phyloP scores from a whole-genome alignment of 2,888 invertebrate species.

The Heliconius erato region DNA sequence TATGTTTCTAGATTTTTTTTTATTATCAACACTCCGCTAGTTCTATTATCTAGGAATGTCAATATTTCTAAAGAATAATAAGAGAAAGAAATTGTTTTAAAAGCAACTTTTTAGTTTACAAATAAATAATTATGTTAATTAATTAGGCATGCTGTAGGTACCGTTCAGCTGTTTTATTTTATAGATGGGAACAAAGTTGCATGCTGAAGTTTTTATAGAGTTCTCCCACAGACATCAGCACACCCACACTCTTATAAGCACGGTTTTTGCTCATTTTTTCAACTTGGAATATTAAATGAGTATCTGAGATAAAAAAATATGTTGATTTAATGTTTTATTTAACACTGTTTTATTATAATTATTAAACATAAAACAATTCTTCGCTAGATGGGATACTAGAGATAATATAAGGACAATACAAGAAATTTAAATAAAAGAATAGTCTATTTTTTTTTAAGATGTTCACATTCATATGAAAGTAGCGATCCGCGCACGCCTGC shows the following conservation, averaged over 20 bases:
- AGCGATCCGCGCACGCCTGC: no score
- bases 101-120: background rate
- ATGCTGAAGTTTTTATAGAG: background rate
- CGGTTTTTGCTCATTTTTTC: constrained; percentile 12
- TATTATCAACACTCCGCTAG: background rate
- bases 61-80: background rate
- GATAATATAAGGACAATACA: background rate
- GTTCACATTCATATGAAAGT: no score
- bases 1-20: background rate
- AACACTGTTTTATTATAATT: background rate
- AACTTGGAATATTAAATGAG: constrained; percentile 13
- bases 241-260: constrained; percentile 5
- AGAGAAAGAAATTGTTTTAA: background rate
- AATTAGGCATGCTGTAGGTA: constrained; percentile 11
- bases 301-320: constrained; percentile 2
- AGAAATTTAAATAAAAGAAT: background rate
- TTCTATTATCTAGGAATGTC: background rate
- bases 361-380: background rate
- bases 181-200: constrained; percentile 14
- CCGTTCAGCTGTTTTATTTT: background rate
- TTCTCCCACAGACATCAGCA: constrained; percentile 13
- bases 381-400: background rate
- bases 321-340: background rate
- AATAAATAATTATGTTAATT: constrained; percentile 7
- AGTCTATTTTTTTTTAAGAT: no score